These are phyloP conservation scores for Anguilla obscura DNA, from an alignment of 2,797 vertebrate species.

Conservation along the genomic window DNA sequence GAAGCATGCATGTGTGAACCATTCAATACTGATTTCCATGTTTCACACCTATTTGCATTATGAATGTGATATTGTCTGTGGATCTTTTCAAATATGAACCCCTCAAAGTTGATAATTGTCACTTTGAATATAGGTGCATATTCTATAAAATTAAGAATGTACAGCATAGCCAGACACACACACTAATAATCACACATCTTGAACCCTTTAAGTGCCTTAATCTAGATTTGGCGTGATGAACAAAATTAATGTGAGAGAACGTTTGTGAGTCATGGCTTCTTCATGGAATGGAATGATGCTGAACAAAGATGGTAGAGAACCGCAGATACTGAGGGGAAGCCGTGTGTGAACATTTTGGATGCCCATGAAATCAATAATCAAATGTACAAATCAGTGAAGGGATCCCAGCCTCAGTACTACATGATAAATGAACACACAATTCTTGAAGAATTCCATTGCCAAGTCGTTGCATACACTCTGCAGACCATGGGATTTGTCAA, in stretches of 20 bases:
- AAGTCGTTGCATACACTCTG: neutral
- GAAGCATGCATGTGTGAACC: conserved; percentile 1
- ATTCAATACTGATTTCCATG: neutral
- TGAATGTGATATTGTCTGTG: conserved; percentile 12
- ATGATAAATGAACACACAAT: neutral
- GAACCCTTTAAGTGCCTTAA: neutral
- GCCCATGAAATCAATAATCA: neutral
- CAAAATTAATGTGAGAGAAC: conserved; percentile 32
- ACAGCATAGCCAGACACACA: conserved; percentile 28
- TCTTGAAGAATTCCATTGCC: neutral
- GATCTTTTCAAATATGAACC: conserved; percentile 17
- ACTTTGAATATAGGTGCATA: neutral
- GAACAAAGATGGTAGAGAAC: neutral
- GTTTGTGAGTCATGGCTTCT: conserved; percentile 24
- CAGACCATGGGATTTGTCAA: neutral
- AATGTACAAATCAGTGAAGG: neutral
- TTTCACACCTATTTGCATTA: conserved; percentile 15
- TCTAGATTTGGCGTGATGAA: conserved; percentile 21
- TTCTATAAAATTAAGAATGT: conserved; percentile 21
- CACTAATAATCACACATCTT: conserved; percentile 2
- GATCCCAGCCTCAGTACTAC: neutral
- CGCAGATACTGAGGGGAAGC: neutral
- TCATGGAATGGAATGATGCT: conserved; percentile 17
- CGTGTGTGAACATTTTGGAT: neutral
- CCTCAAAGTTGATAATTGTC: conserved; percentile 29